These are phyloP conservation scores for Acanthoscelides obtectus DNA, from an alignment of 2,888 invertebrate genomes.

Conservation along the genomic window DNA sequence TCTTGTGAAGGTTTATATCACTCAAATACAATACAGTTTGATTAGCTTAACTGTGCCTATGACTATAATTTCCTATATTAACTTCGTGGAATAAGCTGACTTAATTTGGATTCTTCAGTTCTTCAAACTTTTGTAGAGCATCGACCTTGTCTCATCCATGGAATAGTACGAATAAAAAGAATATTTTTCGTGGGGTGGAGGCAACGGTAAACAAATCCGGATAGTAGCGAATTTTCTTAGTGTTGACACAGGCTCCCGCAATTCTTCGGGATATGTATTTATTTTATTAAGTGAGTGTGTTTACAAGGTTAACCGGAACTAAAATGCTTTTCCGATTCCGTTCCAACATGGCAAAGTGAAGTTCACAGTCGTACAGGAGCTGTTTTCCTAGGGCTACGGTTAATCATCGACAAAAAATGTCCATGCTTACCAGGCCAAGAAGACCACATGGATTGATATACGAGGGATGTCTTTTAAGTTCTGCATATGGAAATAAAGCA, in stretches of 20 bases:
- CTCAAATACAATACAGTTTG: too few relatives aligned
- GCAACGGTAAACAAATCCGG: constrained; percentile 14
- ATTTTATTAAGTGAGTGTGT: constrained; percentile 30
- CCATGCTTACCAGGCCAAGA: too few relatives aligned
- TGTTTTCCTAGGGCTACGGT: not conserved
- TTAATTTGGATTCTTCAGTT: too few relatives aligned
- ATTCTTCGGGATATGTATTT: constrained; percentile 22
- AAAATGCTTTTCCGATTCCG: constrained; percentile 27
- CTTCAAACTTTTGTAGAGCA: not conserved
- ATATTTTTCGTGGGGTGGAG: not conserved
- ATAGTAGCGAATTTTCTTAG: constrained; percentile 18
- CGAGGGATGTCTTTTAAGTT: too few relatives aligned
- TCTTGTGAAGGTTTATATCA: too few relatives aligned
- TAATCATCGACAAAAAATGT: too few relatives aligned
- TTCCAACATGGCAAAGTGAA: constrained; percentile 20
- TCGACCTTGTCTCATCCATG: not conserved
- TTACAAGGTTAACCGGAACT: constrained; percentile 26
- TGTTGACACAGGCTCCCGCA: constrained; percentile 18
- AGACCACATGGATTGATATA: too few relatives aligned
- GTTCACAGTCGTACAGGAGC: not conserved
- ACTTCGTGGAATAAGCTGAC: too few relatives aligned
- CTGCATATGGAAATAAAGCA: too few relatives aligned
- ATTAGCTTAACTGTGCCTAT: too few relatives aligned
- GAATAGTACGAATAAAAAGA: not conserved
- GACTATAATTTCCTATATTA: too few relatives aligned